Percentiles rank a stretch among this genome's conserved stretches.
Conservation (phyloP, 2,888 invertebrate species). For the Belgica antarctica region DNA sequence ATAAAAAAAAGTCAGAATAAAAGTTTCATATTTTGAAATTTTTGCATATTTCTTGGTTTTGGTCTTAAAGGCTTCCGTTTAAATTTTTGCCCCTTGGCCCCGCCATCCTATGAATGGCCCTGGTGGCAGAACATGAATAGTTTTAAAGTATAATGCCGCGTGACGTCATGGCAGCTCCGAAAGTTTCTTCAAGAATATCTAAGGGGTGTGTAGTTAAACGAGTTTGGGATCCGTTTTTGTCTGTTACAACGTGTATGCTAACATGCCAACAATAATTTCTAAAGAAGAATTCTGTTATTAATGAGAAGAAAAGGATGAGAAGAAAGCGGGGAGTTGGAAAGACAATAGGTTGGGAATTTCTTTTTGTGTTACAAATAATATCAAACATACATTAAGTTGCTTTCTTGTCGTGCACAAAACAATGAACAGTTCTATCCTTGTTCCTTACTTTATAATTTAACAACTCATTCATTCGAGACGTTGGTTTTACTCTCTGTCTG, state of each 20-base stretch:
- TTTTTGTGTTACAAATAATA: conserved; percentile 4
- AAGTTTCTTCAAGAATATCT: conserved; percentile 3
- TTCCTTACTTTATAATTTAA: not conserved
- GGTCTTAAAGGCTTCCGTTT: too few relatives aligned
- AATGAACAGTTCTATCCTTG: conserved; percentile 2
- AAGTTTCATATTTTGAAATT: too few relatives aligned
- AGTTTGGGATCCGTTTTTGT: too few relatives aligned
- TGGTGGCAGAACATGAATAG: too few relatives aligned
- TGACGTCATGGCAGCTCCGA: not conserved
- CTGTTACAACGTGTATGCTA: conserved; percentile 8
- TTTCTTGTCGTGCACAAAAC: not conserved
- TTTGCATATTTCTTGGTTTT: too few relatives aligned
- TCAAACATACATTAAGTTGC: conserved; percentile 5
- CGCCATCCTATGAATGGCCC: too few relatives aligned
- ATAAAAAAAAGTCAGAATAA: too few relatives aligned
- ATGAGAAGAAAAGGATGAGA: not conserved
- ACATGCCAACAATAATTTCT: conserved; percentile 4
- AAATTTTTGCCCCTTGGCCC: too few relatives aligned
- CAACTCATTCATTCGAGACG: too few relatives aligned
- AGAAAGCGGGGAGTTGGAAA: too few relatives aligned
- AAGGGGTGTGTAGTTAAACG: not conserved
- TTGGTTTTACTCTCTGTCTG: too few relatives aligned
- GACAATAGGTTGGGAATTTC: not conserved
- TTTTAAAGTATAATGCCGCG: conserved; percentile 11
- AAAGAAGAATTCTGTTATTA: not conserved